A percentile compares a stretch with the other conserved stretches of the same genome.
phyloP scores from a whole-genome alignment of 2,888 invertebrate genomes.

The Ellobium chinense region DNA sequence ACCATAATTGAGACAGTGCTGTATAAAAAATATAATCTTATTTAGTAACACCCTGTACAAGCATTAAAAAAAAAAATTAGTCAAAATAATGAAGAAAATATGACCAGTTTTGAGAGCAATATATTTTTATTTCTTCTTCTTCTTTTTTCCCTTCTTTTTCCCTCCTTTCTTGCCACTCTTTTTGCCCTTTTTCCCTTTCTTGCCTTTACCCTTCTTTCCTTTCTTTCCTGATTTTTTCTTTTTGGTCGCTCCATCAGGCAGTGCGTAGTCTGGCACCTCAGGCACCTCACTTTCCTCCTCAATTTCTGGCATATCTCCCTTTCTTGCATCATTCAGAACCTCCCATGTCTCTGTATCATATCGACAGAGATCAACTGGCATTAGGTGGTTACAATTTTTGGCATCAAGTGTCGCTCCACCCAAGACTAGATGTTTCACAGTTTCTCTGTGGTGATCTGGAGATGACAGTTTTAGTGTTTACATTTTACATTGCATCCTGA shows the following conservation, averaged over 20 bases:
- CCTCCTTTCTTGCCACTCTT: constrained; percentile 24
- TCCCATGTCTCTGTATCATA: constrained; percentile 62
- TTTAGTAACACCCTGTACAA: no score
- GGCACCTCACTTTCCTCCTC: constrained; percentile 66
- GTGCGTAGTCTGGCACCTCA: constrained; percentile 62
- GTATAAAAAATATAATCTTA: no score
- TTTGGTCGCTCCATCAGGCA: constrained; percentile 53
- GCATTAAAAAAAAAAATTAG: no score
- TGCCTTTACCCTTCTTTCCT: constrained; percentile 1
- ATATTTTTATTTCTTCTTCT: constrained; percentile 5
- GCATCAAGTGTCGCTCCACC: constrained; percentile 62
- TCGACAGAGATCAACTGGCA: constrained; percentile 60
- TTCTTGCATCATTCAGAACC: constrained; percentile 59
- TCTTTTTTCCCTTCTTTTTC: constrained; percentile 31
- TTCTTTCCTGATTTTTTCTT: constrained; percentile 26
- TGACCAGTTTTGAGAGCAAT: no score
- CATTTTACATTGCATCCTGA: background rate
- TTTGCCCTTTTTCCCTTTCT: constrained; percentile 20
- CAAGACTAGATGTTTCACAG: constrained; percentile 65
- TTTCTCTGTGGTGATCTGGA: constrained; percentile 63
- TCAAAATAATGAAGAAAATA: no score
- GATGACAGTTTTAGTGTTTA: background rate
- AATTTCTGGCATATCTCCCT: constrained; percentile 66
- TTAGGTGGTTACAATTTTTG: constrained; percentile 57
- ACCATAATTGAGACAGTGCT: no score